Base-by-base conservation (phyloP, 1,140 invertebrate genomes). In the Diuraphis noxia region DNA sequence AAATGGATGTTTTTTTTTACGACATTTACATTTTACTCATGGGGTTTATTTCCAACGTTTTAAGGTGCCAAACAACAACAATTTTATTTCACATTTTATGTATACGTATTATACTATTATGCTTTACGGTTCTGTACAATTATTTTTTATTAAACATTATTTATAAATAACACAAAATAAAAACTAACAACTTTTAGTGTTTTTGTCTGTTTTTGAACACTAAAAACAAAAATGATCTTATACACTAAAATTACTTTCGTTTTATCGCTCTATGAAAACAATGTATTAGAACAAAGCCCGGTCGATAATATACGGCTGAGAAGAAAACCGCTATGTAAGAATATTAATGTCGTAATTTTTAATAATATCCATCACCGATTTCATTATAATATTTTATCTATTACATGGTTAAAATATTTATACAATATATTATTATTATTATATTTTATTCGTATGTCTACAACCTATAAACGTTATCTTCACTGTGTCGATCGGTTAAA, bases 91-190 rank as follows among this genome's bases (percentile, higher is more conserved):
- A 56, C 13, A 56, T 56, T 8, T 10, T 56, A 56, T 52, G 21
- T 25, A 56, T 56, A 56, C 25, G 21, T 25, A 56, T 56, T 9
- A 25, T 56, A 56, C 30, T n/a, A 43, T 43, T 52, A 52, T 23
- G 52, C 30, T 56, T 56, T 56, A 56, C 3, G 30, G 52, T 30
- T 56, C 52, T 56, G 30, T 56, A 79, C 34, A 79, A 79, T 36
- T 79, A 79, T 79, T 72, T 72, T 72, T 72, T 72, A 72, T 72
- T 72, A 72, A 72, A 72, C 56, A n/a, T n/a, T 63, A 63, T 63
- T 63, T 63, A 10, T 63, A 23, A 38, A 38, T 79, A 38, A 79
- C 77, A 34, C 77, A 36, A 79, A 77, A 77, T 77, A n/a, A 36
- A 79, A 79, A 38, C 21, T 36, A 38, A 79, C 21, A 38, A 79